These are phyloP conservation scores for Suillia variegata DNA, from an alignment of 2,888 invertebrate species.

Conservation along the genomic window DNA sequence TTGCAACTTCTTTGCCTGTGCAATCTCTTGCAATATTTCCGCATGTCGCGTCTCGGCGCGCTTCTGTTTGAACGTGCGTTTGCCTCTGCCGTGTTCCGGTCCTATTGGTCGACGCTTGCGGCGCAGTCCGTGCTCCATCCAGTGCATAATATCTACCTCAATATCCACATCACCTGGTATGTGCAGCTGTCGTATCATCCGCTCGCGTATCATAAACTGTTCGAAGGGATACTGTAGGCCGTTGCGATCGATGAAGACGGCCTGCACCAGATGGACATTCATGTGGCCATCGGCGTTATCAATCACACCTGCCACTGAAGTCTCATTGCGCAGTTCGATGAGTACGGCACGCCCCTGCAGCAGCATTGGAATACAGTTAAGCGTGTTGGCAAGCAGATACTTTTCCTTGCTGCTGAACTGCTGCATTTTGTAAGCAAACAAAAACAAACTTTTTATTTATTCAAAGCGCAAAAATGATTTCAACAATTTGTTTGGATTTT, in stretches of 20 bases:
- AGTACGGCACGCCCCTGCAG: slow-evolving; percentile 50
- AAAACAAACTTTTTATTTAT: neutral
- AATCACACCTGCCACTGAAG: slow-evolving; percentile 55
- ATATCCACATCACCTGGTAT: slow-evolving; percentile 48
- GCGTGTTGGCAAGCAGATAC: slow-evolving; percentile 50
- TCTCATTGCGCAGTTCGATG: slow-evolving; percentile 57
- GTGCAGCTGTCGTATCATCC: slow-evolving; percentile 55
- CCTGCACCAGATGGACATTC: slow-evolving; percentile 52
- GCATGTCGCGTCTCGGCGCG: slow-evolving; percentile 46
- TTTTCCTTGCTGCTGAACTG: slow-evolving; percentile 48
- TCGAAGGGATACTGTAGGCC: slow-evolving; percentile 54
- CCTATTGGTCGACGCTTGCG: slow-evolving; percentile 1
- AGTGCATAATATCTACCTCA: slow-evolving; percentile 35
- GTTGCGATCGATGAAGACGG: slow-evolving; percentile 56
- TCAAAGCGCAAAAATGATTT: no score
- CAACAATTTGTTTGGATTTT: no score
- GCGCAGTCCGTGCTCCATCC: slow-evolving; percentile 38
- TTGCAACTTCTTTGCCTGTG: no score
- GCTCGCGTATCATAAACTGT: slow-evolving; percentile 51
- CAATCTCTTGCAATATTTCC: slow-evolving; percentile 46
- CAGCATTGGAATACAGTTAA: slow-evolving; percentile 50
- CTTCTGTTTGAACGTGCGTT: slow-evolving; percentile 48
- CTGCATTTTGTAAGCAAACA: slow-evolving; percentile 45
- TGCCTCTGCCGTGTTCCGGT: slow-evolving; percentile 24
- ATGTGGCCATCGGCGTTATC: slow-evolving; percentile 54